Conservation (phyloP, 2,113 vertebrate genomes). For the Camelus dromedarius region DNA sequence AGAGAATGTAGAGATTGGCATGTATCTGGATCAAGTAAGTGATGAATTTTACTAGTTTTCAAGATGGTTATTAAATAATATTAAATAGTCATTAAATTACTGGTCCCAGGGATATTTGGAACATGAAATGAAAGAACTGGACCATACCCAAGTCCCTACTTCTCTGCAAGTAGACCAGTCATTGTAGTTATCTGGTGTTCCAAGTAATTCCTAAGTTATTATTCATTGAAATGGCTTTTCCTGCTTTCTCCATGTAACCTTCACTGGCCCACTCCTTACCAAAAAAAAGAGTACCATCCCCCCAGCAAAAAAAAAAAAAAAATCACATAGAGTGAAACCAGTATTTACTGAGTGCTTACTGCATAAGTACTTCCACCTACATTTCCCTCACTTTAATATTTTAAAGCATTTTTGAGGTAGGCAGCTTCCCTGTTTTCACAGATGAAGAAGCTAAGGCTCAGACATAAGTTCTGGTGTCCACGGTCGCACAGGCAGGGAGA, state of each 20-base stretch:
- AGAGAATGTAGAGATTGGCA: constrained; percentile 95
- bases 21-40: constrained; percentile 94
- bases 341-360: neutral
- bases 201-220: neutral
- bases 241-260: neutral
- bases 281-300: neutral
- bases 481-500: neutral
- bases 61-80: neutral
- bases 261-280: neutral
- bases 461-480: neutral
- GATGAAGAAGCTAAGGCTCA: constrained; percentile 10
- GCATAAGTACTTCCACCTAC: neutral
- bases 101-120: neutral
- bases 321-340: neutral
- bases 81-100: constrained; percentile 22
- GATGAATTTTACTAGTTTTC: constrained; percentile 4
- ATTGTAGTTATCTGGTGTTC: neutral
- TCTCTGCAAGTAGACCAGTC: neutral
- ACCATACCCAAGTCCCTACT: neutral
- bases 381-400: constrained; percentile 9
- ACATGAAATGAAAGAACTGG: neutral
- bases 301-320: neutral
- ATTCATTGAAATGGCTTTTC: neutral
- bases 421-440: neutral
- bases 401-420: neutral